Evolutionary conservation across 2,113 vertebrate genomes (phyloP), one percentile per base, ranked within the genome.

Genomic region (Psettodes erumei): DNA sequence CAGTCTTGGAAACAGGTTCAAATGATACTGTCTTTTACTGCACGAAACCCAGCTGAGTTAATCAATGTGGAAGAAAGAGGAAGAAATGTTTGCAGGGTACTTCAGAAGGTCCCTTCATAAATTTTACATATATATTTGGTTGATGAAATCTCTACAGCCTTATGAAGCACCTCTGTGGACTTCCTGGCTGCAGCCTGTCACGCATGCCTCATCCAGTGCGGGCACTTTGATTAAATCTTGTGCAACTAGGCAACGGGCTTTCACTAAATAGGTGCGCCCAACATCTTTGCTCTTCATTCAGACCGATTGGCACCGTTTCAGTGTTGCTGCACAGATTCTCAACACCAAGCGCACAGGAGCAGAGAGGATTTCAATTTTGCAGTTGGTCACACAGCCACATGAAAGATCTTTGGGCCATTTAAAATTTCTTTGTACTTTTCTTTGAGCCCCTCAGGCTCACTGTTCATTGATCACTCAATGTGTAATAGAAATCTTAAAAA

Each of bases 201-300:
- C 6, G 4, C 66, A 64, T 30, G 66, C 19, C 43, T 50, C 38
- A 43, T 45, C 23, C 45, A 68, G 45, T 71, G 71, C 68, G 61
- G 45, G 56, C 82, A 81, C 48, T 54, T 66, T 79, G 51, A 87
- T 87, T 85, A 70, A 72, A 85, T 78, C 42, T 72, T 48, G 53
- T 70, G 86, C 75, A 75, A 65, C 76, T 40, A 69, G 68, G 60
- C 77, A 81, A 81, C 77, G 5, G 38, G 30, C 23, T 40, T 12
- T 47, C 18, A 19, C 30, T 47, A 56, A 53, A 79, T 48, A 53
- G 35, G 35, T n/a, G 18, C 1, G 21, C n/a, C 61, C 9, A 3
- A n/a, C n/a, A 42, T 73, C 32, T 40, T 32, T n/a, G 8, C 21
- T 69, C 0, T 55, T 38, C 6, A 50, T 55, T 7, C 53, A 67